phyloP scores from a whole-genome alignment of 1,140 invertebrate genomes.

The Carposina sasakii region DNA sequence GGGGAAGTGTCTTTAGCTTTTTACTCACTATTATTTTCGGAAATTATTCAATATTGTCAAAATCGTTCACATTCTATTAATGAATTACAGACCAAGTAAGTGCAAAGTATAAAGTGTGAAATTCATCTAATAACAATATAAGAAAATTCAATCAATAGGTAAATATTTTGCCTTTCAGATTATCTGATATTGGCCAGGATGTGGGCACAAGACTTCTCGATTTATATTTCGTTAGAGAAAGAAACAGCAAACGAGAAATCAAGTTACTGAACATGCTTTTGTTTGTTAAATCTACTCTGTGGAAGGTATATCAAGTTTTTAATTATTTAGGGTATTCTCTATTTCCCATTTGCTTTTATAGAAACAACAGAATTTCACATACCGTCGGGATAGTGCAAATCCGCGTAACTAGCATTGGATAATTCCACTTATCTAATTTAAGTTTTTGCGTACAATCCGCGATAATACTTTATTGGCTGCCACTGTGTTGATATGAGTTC shows the following conservation, averaged over 20 bases:
- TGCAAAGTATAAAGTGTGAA: neutral
- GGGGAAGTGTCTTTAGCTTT: constrained; percentile 93
- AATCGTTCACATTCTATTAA: constrained; percentile 95
- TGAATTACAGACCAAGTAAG: constrained; percentile 93
- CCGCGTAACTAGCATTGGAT: too few relatives aligned
- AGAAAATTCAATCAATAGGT: too few relatives aligned
- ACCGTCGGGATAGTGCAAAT: too few relatives aligned
- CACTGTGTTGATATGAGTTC: too few relatives aligned
- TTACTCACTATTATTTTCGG: constrained; percentile 96
- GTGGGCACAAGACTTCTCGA: constrained; percentile 96
- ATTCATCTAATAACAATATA: neutral
- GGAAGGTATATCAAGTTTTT: constrained; percentile 82
- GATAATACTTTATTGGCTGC: too few relatives aligned
- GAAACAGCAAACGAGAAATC: constrained; percentile 94
- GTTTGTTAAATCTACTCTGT: constrained; percentile 96
- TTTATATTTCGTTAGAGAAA: constrained; percentile 93
- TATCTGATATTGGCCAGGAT: constrained; percentile 94
- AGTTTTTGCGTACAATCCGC: too few relatives aligned
- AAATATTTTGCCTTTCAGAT: constrained; percentile 73
- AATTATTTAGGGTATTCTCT: too few relatives aligned
- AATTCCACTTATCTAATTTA: neutral
- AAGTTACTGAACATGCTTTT: constrained; percentile 96
- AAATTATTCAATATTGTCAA: constrained; percentile 98
- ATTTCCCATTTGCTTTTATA: too few relatives aligned
- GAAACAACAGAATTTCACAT: too few relatives aligned